Percentiles rank a stretch among this genome's conserved stretches.
Evolutionary conservation across 2,113 vertebrate genomes (phyloP).

Genomic region (Myotis yumanensis): DNA sequence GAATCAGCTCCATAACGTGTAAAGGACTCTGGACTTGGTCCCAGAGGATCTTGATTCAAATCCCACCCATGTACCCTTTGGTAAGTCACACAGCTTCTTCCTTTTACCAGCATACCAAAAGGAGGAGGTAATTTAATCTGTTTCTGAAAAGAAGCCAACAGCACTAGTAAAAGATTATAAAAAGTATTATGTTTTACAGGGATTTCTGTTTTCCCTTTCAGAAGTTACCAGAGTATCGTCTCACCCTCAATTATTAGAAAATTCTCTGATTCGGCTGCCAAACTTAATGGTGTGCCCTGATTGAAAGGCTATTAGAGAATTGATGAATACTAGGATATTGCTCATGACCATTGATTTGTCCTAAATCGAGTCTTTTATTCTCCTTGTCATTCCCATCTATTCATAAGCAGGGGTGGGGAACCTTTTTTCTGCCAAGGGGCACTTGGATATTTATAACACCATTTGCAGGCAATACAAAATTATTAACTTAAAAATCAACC

Average conservation of each 20-base stretch:
- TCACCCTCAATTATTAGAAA: conserved; percentile 10
- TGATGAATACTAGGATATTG: background rate
- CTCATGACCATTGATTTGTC: background rate
- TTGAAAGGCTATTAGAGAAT: background rate
- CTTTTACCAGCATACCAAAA: conserved; percentile 5
- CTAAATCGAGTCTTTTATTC: background rate
- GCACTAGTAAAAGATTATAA: background rate
- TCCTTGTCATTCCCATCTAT: background rate
- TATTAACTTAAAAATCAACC: too few relatives aligned
- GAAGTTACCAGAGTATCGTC: background rate
- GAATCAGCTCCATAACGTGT: background rate
- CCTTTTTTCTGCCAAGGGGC: too few relatives aligned
- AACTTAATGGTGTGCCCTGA: background rate
- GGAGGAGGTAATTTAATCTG: conserved; percentile 5
- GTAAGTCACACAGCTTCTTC: conserved; percentile 21
- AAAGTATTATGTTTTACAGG: background rate
- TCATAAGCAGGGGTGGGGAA: background rate
- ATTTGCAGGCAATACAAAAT: too few relatives aligned
- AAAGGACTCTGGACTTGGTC: background rate
- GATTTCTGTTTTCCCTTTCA: conserved; percentile 11
- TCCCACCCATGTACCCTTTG: background rate
- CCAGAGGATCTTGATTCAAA: background rate
- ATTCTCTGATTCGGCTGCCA: conserved; percentile 32
- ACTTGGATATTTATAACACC: too few relatives aligned
- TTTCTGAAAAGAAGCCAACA: conserved; percentile 12